Conservation (phyloP, 2,888 invertebrate species). For the Argyra leucocephala region DNA sequence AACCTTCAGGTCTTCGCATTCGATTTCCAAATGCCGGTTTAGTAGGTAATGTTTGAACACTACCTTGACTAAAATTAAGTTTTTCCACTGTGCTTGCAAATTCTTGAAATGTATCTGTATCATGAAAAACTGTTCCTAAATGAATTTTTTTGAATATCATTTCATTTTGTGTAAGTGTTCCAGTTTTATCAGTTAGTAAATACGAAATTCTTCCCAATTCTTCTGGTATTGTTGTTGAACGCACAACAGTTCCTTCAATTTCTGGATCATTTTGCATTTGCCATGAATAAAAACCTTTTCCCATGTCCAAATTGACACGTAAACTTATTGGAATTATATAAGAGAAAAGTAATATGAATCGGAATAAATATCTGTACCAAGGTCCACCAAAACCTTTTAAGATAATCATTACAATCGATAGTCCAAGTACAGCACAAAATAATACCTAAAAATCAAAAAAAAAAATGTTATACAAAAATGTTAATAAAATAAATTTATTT, state of each 20-base stretch:
- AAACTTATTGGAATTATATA: conserved; percentile 99
- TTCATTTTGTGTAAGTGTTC: conserved; percentile 95
- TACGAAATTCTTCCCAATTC: conserved; percentile 94
- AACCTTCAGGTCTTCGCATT: conserved; percentile 59
- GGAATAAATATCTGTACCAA: conserved; percentile 93
- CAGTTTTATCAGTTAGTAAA: conserved; percentile 95
- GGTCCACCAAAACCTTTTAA: conserved; percentile 93
- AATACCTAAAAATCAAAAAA: conserved; percentile 58
- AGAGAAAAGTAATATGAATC: conserved; percentile 93
- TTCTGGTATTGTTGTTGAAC: conserved; percentile 97
- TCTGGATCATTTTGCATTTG: conserved; percentile 87
- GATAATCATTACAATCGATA: conserved; percentile 89
- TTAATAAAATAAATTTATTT: neutral
- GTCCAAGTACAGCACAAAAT: conserved; percentile 79
- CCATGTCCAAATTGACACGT: conserved; percentile 97
- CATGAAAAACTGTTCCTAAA: conserved; percentile 85
- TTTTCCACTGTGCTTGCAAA: neutral
- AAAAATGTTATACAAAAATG: conserved; percentile 2
- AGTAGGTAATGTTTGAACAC: neutral
- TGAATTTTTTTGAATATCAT: conserved; percentile 97
- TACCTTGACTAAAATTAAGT: neutral
- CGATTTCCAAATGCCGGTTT: conserved; percentile 27
- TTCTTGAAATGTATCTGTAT: conserved; percentile 50
- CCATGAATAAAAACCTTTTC: conserved; percentile 96
- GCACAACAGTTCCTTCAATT: conserved; percentile 88